These are phyloP conservation scores for Acromyrmex heyeri DNA, from an alignment of 1,140 invertebrate species.

Conservation along the genomic window DNA sequence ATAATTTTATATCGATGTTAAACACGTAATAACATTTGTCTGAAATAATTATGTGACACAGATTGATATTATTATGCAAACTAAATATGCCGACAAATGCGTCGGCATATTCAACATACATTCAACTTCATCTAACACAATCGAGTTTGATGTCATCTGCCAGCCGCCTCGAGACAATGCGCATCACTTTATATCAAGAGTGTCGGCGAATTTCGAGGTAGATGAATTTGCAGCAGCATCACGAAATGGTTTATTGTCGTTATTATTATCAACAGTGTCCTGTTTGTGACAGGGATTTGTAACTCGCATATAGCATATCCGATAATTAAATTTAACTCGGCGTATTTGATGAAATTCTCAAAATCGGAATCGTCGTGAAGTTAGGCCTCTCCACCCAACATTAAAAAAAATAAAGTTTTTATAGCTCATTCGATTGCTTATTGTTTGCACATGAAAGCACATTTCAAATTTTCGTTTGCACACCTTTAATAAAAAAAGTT, in stretches of 20 bases:
- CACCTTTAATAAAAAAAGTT: too few relatives aligned
- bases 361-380: not conserved
- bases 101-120: not conserved
- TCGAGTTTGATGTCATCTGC: slow-evolving; percentile 54
- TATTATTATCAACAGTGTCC: slow-evolving; percentile 17
- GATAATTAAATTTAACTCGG: slow-evolving; percentile 12
- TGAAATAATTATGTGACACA: slow-evolving; percentile 53
- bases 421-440: too few relatives aligned
- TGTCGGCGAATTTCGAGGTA: slow-evolving; percentile 44
- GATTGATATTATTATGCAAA: slow-evolving; percentile 52
- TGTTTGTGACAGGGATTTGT: not conserved
- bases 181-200: slow-evolving; percentile 55
- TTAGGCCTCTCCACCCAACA: too few relatives aligned
- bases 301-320: not conserved
- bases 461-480: too few relatives aligned
- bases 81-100: slow-evolving; percentile 49
- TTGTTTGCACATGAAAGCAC: too few relatives aligned
- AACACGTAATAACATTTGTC: slow-evolving; percentile 29
- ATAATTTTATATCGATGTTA: slow-evolving; percentile 4
- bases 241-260: slow-evolving; percentile 41
- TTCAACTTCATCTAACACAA: slow-evolving; percentile 36
- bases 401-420: too few relatives aligned
- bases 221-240: slow-evolving; percentile 10
- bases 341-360: not conserved
- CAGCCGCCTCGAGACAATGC: slow-evolving; percentile 54